phyloP scores from a whole-genome alignment of 1,140 invertebrate species.

The Kradibia gibbosae region DNA sequence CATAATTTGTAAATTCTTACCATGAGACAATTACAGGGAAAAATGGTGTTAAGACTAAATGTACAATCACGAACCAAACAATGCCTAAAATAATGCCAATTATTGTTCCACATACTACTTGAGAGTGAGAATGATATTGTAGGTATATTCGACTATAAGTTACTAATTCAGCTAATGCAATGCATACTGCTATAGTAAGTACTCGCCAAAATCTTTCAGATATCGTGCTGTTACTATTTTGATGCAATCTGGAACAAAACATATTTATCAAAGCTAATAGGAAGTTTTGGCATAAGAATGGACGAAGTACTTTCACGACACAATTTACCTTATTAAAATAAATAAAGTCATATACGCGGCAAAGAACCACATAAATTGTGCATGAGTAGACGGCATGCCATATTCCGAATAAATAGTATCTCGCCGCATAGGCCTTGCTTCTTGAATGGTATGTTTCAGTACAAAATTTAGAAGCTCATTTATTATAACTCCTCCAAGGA shows the following conservation, averaged over 20 bases:
- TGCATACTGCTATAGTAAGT: slow-evolving; percentile 77
- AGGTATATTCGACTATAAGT: slow-evolving; percentile 85
- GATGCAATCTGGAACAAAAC: slow-evolving; percentile 79
- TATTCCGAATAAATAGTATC: slow-evolving; percentile 85
- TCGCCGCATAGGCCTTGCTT: slow-evolving; percentile 82
- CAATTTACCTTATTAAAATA: slow-evolving; percentile 85
- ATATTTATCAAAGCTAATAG: not conserved
- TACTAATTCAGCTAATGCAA: slow-evolving; percentile 77
- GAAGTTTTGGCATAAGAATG: not conserved
- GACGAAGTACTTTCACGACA: slow-evolving; percentile 1
- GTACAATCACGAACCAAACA: slow-evolving; percentile 85
- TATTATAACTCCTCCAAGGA: slow-evolving; percentile 84
- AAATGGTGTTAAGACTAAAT: slow-evolving; percentile 85
- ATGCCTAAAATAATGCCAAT: slow-evolving; percentile 80
- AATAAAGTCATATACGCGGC: slow-evolving; percentile 89
- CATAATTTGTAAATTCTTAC: slow-evolving; percentile 75
- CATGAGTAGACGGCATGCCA: slow-evolving; percentile 95
- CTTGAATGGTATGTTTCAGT: slow-evolving; percentile 87
- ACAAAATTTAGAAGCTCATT: slow-evolving; percentile 88
- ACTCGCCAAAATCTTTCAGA: slow-evolving; percentile 84
- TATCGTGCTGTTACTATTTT: slow-evolving; percentile 83
- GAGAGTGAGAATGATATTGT: slow-evolving; percentile 87
- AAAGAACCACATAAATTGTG: slow-evolving; percentile 96
- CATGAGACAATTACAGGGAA: slow-evolving; percentile 90
- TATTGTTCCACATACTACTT: slow-evolving; percentile 85